These are phyloP conservation scores for Nycticryphes semicollaris DNA, from an alignment of 2,113 vertebrate genomes.

Conservation along the genomic window DNA sequence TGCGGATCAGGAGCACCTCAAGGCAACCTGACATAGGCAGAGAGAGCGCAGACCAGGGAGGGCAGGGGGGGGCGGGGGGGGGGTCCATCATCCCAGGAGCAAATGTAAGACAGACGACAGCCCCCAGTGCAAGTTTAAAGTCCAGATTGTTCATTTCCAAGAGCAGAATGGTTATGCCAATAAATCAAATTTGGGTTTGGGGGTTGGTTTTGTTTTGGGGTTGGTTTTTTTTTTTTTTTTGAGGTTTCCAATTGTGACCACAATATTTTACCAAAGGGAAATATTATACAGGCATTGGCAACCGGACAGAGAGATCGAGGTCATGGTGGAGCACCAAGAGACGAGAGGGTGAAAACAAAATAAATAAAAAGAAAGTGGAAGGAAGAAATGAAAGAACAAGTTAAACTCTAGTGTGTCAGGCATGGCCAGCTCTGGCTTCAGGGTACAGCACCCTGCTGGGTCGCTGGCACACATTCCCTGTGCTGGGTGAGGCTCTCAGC, in stretches of 20 bases:
- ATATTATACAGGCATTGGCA: background rate
- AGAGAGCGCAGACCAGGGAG: slow-evolving; percentile 24
- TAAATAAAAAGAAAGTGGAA: slow-evolving; percentile 33
- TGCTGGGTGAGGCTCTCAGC: background rate
- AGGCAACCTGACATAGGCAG: slow-evolving; percentile 81
- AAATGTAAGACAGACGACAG: background rate
- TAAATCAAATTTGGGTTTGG: background rate
- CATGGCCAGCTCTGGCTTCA: background rate
- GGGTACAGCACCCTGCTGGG: background rate
- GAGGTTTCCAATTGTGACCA: background rate
- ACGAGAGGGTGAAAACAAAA: slow-evolving; percentile 22
- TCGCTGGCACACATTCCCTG: background rate
- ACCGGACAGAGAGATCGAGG: background rate
- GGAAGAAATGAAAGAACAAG: slow-evolving; percentile 28
- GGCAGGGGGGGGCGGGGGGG: slow-evolving; percentile 35
- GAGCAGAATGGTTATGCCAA: background rate
- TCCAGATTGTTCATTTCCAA: slow-evolving; percentile 21
- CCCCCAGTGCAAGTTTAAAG: background rate
- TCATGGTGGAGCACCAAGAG: background rate
- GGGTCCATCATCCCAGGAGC: slow-evolving; percentile 20
- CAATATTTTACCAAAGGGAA: slow-evolving; percentile 14
- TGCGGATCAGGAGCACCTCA: slow-evolving; percentile 88
- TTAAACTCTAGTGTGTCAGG: background rate
- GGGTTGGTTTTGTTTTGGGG: background rate
- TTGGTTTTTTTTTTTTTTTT: background rate